Evolutionary conservation across 2,888 invertebrate species (phyloP).

Genomic region (Acanthosepion lycidas): DNA sequence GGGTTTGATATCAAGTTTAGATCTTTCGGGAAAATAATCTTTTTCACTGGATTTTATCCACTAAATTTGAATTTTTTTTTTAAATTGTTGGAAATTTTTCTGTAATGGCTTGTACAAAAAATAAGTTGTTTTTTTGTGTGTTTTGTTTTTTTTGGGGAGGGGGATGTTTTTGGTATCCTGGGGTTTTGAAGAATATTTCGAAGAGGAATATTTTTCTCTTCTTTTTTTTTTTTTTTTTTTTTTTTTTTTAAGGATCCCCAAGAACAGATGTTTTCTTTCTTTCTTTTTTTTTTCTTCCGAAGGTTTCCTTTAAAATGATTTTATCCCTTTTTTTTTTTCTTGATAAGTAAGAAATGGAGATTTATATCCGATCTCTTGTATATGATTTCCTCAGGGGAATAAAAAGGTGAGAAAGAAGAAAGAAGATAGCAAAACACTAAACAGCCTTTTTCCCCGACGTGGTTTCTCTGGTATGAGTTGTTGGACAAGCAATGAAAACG

Average conservation of each 20-base stretch:
- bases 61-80: background rate
- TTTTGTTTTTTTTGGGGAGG: no score
- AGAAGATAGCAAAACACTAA: background rate
- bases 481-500: background rate
- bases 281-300: background rate
- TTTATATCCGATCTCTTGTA: background rate
- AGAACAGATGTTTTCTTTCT: background rate
- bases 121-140: background rate
- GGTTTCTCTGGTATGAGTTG: background rate
- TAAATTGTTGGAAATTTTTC: background rate
- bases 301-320: background rate
- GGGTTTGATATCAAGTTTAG: background rate
- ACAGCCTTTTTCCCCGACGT: constrained; percentile 13
- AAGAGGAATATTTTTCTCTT: background rate
- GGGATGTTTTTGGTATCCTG: background rate
- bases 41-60: background rate
- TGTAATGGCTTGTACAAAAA: background rate
- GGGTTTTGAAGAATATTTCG: background rate
- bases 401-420: background rate
- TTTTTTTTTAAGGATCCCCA: background rate
- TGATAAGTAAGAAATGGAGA: background rate
- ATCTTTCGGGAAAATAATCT: background rate
- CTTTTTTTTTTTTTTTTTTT: background rate
- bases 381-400: background rate
- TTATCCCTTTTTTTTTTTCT: background rate